Percentiles rank a stretch among this genome's conserved stretches.
Conservation (phyloP, 2,113 vertebrate species). For the Percopsis transmontana region DNA sequence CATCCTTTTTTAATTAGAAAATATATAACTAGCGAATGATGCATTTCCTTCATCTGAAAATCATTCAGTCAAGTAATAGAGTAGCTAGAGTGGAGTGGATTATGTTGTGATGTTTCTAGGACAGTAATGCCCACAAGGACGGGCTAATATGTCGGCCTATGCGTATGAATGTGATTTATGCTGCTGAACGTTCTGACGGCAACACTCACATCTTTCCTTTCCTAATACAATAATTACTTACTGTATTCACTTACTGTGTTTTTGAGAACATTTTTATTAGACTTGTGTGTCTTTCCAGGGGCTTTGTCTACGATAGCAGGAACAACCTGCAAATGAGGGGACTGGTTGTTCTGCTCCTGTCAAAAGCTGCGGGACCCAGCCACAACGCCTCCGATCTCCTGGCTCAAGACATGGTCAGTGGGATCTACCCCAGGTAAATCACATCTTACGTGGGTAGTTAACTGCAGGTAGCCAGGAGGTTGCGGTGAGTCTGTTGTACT, state of each 20-base stretch:
- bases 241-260: too few species aligned
- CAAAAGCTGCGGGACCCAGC: conserved; percentile 93
- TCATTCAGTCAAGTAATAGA: background rate
- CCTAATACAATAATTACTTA: too few species aligned
- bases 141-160: too few species aligned
- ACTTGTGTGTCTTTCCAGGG: conserved; percentile 71
- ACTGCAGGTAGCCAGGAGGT: too few species aligned
- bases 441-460: background rate
- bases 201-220: too few species aligned
- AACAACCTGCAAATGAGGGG: conserved; percentile 93
- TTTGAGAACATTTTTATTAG: too few species aligned
- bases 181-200: too few species aligned
- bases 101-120: too few species aligned
- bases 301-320: conserved; percentile 87
- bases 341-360: conserved; percentile 89
- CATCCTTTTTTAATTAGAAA: background rate
- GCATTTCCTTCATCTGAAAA: background rate
- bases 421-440: conserved; percentile 93
- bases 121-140: too few species aligned
- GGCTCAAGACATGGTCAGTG: conserved; percentile 89
- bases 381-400: conserved; percentile 61
- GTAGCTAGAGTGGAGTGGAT: background rate
- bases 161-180: too few species aligned
- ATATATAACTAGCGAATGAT: background rate
- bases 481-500: too few species aligned